Percentiles rank a stretch among this genome's conserved stretches.
These are phyloP conservation scores for Enoplosus armatus DNA, from an alignment of 2,797 vertebrate species.

Conservation along the genomic window DNA sequence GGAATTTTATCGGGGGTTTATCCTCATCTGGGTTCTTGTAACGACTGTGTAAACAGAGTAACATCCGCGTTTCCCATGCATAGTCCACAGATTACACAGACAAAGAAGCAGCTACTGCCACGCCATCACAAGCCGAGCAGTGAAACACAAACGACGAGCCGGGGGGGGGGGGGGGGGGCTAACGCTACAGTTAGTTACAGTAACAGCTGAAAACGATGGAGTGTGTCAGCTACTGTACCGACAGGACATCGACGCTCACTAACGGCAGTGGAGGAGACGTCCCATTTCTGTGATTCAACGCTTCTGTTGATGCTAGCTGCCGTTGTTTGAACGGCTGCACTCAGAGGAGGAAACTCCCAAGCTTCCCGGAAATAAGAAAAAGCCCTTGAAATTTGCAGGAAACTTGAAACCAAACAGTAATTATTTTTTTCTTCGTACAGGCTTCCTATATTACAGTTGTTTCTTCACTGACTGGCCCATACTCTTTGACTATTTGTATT, in stretches of 20 bases:
- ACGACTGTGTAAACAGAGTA: neutral
- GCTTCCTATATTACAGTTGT: neutral
- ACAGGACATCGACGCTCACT: neutral
- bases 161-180: too few species aligned
- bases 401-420: neutral
- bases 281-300: constrained; percentile 2
- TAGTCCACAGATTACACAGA: neutral
- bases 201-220: neutral
- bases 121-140: constrained; percentile 56
- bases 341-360: neutral
- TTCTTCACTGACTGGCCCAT: neutral
- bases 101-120: constrained; percentile 57
- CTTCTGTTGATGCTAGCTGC: constrained; percentile 13
- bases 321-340: neutral
- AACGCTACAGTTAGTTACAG: neutral
- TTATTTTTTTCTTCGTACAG: rapidly evolving
- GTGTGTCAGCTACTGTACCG: too few species aligned
- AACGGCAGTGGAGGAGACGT: neutral
- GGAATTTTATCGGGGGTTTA: rapidly evolving
- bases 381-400: neutral
- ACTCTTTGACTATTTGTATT: neutral
- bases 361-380: neutral
- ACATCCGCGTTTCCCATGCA: constrained; percentile 41
- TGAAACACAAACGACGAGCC: neutral
- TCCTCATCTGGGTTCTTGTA: constrained; percentile 16